A percentile compares a stretch with the other conserved stretches of the same genome.
Conservation (phyloP, 2,113 vertebrate species). For the Pseudorasbora parva region DNA sequence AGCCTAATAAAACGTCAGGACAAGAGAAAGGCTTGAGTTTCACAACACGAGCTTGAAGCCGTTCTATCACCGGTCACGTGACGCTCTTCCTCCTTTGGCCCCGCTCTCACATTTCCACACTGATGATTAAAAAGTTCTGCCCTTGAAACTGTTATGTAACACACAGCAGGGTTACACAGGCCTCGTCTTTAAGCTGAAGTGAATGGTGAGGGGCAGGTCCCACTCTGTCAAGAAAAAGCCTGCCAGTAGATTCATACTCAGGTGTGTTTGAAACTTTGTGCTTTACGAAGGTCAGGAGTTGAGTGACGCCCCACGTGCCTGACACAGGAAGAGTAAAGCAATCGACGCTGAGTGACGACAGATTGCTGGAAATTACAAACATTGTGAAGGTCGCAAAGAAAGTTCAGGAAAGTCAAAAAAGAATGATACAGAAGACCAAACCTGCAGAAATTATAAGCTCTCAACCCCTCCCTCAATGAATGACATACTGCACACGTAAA, state of each 20-base stretch:
- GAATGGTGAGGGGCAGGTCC: background rate
- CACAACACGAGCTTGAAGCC: conserved; percentile 53
- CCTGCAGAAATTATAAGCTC: no score
- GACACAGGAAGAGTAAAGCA: conserved; percentile 18
- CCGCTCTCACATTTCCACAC: conserved; percentile 64
- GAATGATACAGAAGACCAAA: background rate
- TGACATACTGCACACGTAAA: no score
- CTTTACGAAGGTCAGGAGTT: background rate
- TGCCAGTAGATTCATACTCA: background rate
- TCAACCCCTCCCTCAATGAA: no score
- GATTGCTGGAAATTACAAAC: background rate
- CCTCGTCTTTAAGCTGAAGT: background rate
- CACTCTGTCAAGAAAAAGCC: background rate
- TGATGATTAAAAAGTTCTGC: conserved; percentile 67
- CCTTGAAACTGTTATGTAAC: conserved; percentile 65
- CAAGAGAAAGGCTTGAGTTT: conserved; percentile 50
- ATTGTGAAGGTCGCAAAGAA: background rate
- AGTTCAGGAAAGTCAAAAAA: background rate
- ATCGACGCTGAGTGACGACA: conserved; percentile 16
- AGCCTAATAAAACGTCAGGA: conserved; percentile 71
- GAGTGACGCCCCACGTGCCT: background rate
- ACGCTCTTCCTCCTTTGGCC: conserved; percentile 67
- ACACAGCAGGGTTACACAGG: conserved; percentile 10
- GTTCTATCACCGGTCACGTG: conserved; percentile 67
- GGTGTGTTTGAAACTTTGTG: background rate